Conservation (phyloP, 2,888 invertebrate species). For the Nymphalis urticae region DNA sequence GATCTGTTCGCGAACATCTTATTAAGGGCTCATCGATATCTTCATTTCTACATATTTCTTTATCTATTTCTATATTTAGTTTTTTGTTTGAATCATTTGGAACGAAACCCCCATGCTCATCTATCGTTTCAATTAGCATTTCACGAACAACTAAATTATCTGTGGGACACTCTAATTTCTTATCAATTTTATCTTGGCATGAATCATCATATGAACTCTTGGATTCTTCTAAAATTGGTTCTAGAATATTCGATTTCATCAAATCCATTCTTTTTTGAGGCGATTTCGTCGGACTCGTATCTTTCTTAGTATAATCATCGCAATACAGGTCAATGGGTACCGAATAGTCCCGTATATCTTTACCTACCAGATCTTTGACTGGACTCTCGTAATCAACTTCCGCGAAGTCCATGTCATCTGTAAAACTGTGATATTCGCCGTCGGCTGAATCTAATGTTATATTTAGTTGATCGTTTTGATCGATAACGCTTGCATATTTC, state of each 20-base stretch:
- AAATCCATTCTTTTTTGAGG: constrained; percentile 52
- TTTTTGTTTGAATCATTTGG: background rate
- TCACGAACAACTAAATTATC: background rate
- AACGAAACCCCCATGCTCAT: background rate
- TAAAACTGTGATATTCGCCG: constrained; percentile 76
- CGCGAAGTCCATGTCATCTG: constrained; percentile 64
- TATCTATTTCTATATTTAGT: background rate
- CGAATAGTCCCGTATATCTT: constrained; percentile 76
- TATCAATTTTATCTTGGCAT: constrained; percentile 43
- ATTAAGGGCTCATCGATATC: background rate
- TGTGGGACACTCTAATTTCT: constrained; percentile 21
- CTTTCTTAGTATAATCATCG: constrained; percentile 61
- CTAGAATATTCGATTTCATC: constrained; percentile 51
- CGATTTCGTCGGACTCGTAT: constrained; percentile 53
- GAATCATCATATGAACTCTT: constrained; percentile 70
- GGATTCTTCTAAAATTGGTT: constrained; percentile 76
- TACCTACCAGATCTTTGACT: constrained; percentile 69
- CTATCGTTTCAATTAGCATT: background rate
- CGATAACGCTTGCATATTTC: constrained; percentile 44
- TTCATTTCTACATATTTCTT: background rate
- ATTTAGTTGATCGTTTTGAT: constrained; percentile 44
- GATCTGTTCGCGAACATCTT: constrained; percentile 14
- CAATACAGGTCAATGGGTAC: constrained; percentile 73
- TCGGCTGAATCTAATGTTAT: constrained; percentile 56
- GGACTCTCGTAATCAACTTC: constrained; percentile 69